A percentile compares a stretch with the other conserved stretches of the same genome.
phyloP scores from a whole-genome alignment of 2,113 vertebrate genomes.

The Notiomystis cincta region DNA sequence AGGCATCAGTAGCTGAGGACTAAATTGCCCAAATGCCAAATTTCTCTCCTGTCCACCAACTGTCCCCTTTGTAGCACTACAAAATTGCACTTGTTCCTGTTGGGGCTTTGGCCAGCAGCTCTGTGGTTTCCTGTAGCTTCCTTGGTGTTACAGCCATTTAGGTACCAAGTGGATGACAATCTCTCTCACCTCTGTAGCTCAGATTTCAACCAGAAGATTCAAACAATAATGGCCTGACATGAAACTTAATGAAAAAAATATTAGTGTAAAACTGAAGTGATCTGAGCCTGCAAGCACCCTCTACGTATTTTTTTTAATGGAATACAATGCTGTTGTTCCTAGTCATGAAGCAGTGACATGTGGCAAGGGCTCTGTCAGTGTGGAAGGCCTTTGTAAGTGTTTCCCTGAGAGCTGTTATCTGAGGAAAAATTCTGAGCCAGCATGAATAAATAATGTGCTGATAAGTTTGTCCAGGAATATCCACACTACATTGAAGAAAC shows the following conservation, averaged over 20 bases:
- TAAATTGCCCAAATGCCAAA: background rate
- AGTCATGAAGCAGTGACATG: background rate
- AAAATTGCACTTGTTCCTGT: fast-evolving
- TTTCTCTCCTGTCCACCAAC: background rate
- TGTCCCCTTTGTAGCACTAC: background rate
- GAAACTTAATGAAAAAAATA: background rate
- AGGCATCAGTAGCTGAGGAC: background rate
- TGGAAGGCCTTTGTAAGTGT: background rate
- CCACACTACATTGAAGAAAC: background rate
- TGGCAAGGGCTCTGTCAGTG: background rate
- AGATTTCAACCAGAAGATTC: background rate
- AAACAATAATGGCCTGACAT: background rate
- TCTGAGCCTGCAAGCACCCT: background rate
- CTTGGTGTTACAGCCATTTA: background rate
- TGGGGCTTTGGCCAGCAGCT: background rate
- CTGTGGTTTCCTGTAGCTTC: background rate
- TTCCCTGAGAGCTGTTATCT: background rate
- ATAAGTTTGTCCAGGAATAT: background rate
- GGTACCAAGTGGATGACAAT: background rate
- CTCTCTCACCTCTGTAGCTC: background rate
- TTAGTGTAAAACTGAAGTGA: background rate
- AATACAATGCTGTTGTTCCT: background rate
- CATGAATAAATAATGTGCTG: background rate
- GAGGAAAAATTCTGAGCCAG: background rate
- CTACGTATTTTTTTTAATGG: background rate